Base-by-base conservation (phyloP, 2,888 invertebrate genomes). In the Aspidapion aeneum region DNA sequence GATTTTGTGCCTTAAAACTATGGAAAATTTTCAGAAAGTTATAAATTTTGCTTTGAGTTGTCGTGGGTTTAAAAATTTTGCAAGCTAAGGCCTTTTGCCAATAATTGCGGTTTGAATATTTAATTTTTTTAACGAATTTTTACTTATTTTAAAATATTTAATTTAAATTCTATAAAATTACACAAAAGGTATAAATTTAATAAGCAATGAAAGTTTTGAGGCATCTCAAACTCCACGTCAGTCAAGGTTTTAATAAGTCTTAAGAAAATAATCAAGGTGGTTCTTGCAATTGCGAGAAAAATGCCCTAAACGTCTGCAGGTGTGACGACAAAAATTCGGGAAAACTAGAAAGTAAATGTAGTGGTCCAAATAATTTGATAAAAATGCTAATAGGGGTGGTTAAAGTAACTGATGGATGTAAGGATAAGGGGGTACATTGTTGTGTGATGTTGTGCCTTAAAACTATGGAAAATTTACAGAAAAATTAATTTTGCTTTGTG, bases 381-480 rank as follows among this genome's bases (percentile, higher is more conserved):
- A 63, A 66, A 48, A 62, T 64, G 17, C 21, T 66, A 20, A 48
- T 66, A 58, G 66, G 64, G 12, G 57, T 70, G 55, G 66, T 69
- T 9, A 67, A 66, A 54, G 61, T 63, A 22, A 63, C 66, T 18
- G 66, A 65, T 19, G 67, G 63, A 55, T 75, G 75, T 58, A 68
- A 65, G 19, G 70, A 73, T 48, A 74, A 74, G 58, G 72, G 72
- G 2, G 75, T 83, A 64, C 85, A 87, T 54, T 90, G 90, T 74
- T 93, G 93, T 75, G 89, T 93, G 59, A 90, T 93, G 57, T 90
- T 93, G 71, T 93, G 93, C 78, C 84, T 93, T 69, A 93, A 92
- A 80, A 92, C 91, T 55, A 78, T 92, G 59, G 87, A 90, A 59
- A 79, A 81, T 62, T 70, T 80, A 49, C 75, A 75, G 67, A 76